Base-by-base conservation (phyloP, 2,888 invertebrate species). In the Sinotaia quadrata region DNA sequence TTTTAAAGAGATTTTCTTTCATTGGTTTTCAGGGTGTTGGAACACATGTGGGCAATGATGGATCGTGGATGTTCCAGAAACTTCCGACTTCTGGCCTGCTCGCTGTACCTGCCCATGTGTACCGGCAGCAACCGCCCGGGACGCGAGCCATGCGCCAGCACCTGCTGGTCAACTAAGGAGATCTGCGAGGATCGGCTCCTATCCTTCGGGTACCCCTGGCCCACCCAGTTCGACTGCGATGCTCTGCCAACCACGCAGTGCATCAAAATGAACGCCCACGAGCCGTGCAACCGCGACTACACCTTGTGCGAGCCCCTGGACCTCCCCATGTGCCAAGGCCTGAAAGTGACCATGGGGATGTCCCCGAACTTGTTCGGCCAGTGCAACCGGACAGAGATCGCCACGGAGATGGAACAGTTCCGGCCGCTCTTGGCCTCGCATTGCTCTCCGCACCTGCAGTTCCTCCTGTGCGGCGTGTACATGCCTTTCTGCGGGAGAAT, bases 311-410 rank as follows among this genome's bases (percentile, higher is more conserved):
- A 76, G 36, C 56, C 56, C 31, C 82, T 80, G 65, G 71, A 68
- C 0, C 72, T 82, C 12, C 72, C 79, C 4, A 68, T 79, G 72
- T 84, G 84, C 65, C 66, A 69, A 12, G 70, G 70, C 34, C 69
- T 82, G 3, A 54, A 61, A 10, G 77, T 73, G 59, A 33, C 59
- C 4, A 63, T 70, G 12, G 81, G 80, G 10, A 80, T 80, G 10
- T 71, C 81, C 5, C 83, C 83, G 0, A 84, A 84, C 65, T 75
- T 78, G 75, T 83, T 81, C 66, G 36, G 75, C 31, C 83, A 84
- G 72, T 68, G 74, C 4, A 68, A 77, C 51, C 60, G 71, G 31
- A 12, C 54, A 1, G 72, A 75, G 59, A 79, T 83, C 49, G 66
- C 67, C 21, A 60, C 15, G 2, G 83, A 83, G 68, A 73, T 83